Base-by-base conservation (phyloP, 2,113 vertebrate genomes). In the Pungitius pungitius region DNA sequence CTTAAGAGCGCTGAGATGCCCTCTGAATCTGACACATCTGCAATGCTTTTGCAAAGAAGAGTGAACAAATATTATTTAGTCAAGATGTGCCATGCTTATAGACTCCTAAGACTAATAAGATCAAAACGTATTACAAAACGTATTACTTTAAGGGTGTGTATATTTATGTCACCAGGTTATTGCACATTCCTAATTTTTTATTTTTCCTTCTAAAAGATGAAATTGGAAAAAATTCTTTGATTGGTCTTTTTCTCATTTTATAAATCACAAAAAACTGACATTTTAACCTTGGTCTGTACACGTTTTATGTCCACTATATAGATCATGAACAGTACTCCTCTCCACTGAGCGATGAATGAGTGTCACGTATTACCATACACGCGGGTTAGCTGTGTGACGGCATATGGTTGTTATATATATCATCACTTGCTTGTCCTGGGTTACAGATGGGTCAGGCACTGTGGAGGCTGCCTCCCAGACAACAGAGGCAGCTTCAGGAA, bases 391-490 rank as follows among this genome's bases (percentile, higher is more conserved):
- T 27, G 22, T 61, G 17, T 18, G 26, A 18, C 14, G 26, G 24
- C 3, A 20, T 45, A 45, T 30, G 27, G 0, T 8, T 43, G 26
- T 26, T n/a, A 40, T 26, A 17, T 54, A 12, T 30, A 57, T 20
- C 1, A 8, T 59, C 37, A 17, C 15, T 12, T 88, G 91, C 74
- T 86, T 78, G 4, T 30, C 3, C 3, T 70, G 12, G 78, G 20
- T 69, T 51, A 2, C n/a, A 97, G 97, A 99, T 99, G 97, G 97
- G 97, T 97, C 97, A 99, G 86, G 96, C 92, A 88, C 93, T 99
- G 91, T 99, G 97, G 97, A 96, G 96, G 94, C 95, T 98, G 84
- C 95, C 94, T 90, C 96, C 96, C 90, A 87, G 87, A 89, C 90
- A 92, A 86, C 98, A 96, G 92, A 97, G 97, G 89, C 96, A 98